Evolutionary conservation across 1,140 invertebrate species (phyloP), one percentile per base, ranked within the genome.

Genomic region (Prorops nasuta): DNA sequence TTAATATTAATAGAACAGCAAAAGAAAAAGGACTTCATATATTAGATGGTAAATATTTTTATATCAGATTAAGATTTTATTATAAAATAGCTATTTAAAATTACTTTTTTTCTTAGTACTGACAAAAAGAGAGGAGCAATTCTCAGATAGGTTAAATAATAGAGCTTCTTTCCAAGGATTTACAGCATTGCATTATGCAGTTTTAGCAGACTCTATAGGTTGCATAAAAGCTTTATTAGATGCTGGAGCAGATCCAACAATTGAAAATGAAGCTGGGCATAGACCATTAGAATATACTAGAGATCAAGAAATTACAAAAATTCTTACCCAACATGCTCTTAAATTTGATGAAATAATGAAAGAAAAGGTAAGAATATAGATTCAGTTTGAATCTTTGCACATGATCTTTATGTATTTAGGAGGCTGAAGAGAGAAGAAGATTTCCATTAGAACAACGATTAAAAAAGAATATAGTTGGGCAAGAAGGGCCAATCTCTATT

Each of bases 151-250:
- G 18, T 79, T 95, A 47, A 91, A 88, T 61, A 86, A 79, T 51
- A 80, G 83, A 61, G 90, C 87, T 0, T 86, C 83, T 8, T 96
- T 92, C 68, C 79, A 84, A 51, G 92, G 91, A 15, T 94, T 91
- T 72, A 95, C 93, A 42, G 84, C 92, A 35, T 79, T 97, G 34
- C 93, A 96, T 74, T 97, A 96, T 80, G 92, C 92, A 14, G 89
- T 87, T 34, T 74, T 96, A 21, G 79, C 83, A 10, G 86, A 94
- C 76, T 85, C 87, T 60, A 62, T 79, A 16, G 78, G 79, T 14
- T 82, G 84, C 39, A 81, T 84, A 1, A 71, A 77, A 57, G 68
- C 80, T 20, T 74, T 90, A 36, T 66, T 90, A n/a, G 80, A 84
- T 20, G 76, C 72, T 53, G 88, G 87, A 48, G 86, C 87, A 15